Base-by-base conservation (phyloP, 2,113 vertebrate genomes). In the Lamprotornis superbus region DNA sequence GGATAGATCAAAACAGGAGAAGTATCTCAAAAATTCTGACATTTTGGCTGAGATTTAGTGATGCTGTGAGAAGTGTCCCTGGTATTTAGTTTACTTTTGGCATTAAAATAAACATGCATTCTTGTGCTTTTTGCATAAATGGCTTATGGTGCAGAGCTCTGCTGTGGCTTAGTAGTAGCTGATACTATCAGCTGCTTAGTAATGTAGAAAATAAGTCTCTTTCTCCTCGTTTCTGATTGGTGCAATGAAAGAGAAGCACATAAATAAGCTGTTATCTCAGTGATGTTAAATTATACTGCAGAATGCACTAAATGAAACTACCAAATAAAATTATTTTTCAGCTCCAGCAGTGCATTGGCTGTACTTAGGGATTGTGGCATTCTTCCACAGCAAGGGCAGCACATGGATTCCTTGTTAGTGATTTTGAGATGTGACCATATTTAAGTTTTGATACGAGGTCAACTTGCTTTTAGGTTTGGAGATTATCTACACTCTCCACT, bases 21-120 rank as follows among this genome's bases (percentile, higher is more conserved):
- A 91, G 44, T 44, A 95, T 90, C 71, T 90, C 71, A 92, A 80
- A 46, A 90, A 52, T 88, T 92, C 63, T 92, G 68, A 81, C 46
- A 46, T 80, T 67, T 71, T 95, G 83, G 31, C 53, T 11, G 16
- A 57, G 65, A 75, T 21, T 12, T 89, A 73, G 88, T 90, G 92
- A 81, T 75, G 44, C 85, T 94, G 39, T 92, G 85, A 88, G 88
- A 91, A 89, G 49, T 37, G 42, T 90, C 68, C 17, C 56, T 70
- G 40, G 52, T 88, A 67, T 81, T 81, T 67, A 83, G 47, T 75
- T 90, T 47, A 49, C 71, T 94, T 83, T 40, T 71, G 55, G 14
- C 42, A 57, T 44, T 83, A 64, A 85, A 92, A 73, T 78, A 84
- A 95, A 79, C n/a, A 39, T 74, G 15, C 53, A 11, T 93, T 82